phyloP scores from a whole-genome alignment of 1,140 invertebrate genomes.

The Halesus radiatus region DNA sequence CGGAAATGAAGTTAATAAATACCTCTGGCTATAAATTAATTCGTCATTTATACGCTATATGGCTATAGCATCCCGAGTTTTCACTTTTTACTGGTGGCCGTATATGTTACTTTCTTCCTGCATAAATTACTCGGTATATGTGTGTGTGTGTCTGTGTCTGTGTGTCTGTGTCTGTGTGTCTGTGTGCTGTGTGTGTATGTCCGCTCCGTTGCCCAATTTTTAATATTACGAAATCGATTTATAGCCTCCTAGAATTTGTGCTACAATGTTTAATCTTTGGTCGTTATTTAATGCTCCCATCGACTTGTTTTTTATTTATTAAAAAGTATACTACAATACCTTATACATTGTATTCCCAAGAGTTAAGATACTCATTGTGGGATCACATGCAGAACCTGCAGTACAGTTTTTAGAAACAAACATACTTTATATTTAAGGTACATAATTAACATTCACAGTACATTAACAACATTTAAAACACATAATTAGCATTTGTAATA shows the following conservation, averaged over 20 bases:
- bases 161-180: not conserved
- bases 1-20: too few species aligned
- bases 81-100: conserved; percentile 17
- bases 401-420: too few species aligned
- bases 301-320: too few species aligned
- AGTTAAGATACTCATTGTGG: too few species aligned
- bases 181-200: too few species aligned
- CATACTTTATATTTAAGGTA: too few species aligned
- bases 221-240: conserved; percentile 17
- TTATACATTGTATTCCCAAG: too few species aligned
- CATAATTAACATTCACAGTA: too few species aligned
- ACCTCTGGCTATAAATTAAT: not conserved
- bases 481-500: too few species aligned
- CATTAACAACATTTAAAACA: too few species aligned
- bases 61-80: conserved; percentile 8
- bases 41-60: conserved; percentile 6
- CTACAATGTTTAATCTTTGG: conserved; percentile 5
- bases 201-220: conserved; percentile 24
- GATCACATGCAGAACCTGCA: too few species aligned
- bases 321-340: too few species aligned
- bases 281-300: not conserved
- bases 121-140: not conserved
- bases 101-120: conserved; percentile 23
- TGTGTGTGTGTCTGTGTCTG: not conserved
- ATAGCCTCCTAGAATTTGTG: not conserved